phyloP scores from a whole-genome alignment of 2,113 vertebrate genomes.

The Lichenostomus cassidix region DNA sequence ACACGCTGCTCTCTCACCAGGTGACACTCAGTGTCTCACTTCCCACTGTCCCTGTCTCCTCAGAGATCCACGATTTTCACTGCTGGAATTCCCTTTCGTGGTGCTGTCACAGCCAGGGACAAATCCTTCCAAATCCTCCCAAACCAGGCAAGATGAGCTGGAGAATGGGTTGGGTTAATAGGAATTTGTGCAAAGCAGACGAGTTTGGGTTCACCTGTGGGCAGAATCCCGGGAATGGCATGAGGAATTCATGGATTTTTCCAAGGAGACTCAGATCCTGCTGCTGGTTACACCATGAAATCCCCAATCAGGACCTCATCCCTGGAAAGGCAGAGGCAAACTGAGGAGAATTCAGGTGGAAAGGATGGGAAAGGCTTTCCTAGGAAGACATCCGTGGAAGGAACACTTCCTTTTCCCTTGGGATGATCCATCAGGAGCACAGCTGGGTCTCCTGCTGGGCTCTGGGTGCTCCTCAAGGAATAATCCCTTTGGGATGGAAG shows the following conservation, averaged over 20 bases:
- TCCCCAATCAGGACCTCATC: not conserved
- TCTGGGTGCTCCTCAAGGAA: not conserved
- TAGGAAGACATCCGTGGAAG: not conserved
- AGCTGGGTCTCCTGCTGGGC: not conserved
- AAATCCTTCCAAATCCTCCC: not conserved
- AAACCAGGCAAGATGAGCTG: not conserved
- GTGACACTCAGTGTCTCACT: not conserved
- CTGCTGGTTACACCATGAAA: not conserved
- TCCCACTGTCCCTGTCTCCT: not conserved
- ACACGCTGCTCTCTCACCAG: not conserved
- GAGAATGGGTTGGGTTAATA: not conserved
- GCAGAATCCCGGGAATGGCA: not conserved
- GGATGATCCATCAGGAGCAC: not conserved
- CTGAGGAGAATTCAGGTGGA: not conserved
- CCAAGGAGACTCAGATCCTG: not conserved
- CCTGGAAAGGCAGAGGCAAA: not conserved
- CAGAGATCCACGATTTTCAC: not conserved
- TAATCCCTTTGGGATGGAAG: not conserved
- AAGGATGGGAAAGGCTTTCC: not conserved
- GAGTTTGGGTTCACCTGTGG: not conserved
- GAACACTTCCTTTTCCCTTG: not conserved
- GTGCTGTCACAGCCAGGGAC: not conserved
- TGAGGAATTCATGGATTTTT: rapidly evolving
- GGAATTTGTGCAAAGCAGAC: not conserved
- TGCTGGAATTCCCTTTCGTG: not conserved